Conservation (phyloP, 2,888 invertebrate genomes). For the Plutella xylostella region DNA sequence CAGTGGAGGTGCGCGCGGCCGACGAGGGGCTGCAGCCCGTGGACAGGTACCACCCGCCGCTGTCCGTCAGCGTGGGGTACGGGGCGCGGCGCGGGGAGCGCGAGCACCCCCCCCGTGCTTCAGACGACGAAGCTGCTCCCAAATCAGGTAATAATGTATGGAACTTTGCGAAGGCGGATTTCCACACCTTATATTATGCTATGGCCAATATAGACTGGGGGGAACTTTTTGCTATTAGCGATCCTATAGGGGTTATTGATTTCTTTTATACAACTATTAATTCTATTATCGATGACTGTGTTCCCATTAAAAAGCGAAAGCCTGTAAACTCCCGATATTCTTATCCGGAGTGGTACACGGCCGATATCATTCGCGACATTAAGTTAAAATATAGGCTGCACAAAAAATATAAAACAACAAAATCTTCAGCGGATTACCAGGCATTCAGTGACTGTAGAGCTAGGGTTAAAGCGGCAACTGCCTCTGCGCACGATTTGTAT, state of each 20-base stretch:
- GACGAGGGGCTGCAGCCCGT: slow-evolving; percentile 1
- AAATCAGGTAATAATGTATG: no score
- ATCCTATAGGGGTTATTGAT: slow-evolving; percentile 5
- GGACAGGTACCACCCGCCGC: slow-evolving; percentile 4
- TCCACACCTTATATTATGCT: slow-evolving; percentile 7
- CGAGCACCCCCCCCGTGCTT: neutral
- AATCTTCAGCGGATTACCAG: slow-evolving; percentile 2
- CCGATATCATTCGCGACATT: slow-evolving; percentile 15
- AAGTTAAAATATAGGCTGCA: slow-evolving; percentile 7
- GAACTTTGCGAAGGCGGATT: slow-evolving; percentile 19
- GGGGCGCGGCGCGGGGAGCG: neutral
- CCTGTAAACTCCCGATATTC: slow-evolving; percentile 2
- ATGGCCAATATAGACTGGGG: slow-evolving; percentile 13
- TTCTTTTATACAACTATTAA: slow-evolving; percentile 14
- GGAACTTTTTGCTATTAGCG: slow-evolving; percentile 4
- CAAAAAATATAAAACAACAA: slow-evolving; percentile 7
- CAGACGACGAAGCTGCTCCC: neutral
- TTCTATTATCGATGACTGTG: slow-evolving; percentile 11
- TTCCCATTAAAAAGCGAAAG: slow-evolving; percentile 14
- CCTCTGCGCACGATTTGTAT: slow-evolving; percentile 1
- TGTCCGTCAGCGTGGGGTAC: neutral
- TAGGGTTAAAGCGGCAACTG: slow-evolving; percentile 3
- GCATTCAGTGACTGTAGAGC: slow-evolving; percentile 5
- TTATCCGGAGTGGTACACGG: slow-evolving; percentile 19
- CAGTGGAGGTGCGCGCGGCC: slow-evolving; percentile 3